A percentile compares a stretch with the other conserved stretches of the same genome.
Evolutionary conservation across 2,888 invertebrate genomes (phyloP).

Genomic region (Drosophila monieri): DNA sequence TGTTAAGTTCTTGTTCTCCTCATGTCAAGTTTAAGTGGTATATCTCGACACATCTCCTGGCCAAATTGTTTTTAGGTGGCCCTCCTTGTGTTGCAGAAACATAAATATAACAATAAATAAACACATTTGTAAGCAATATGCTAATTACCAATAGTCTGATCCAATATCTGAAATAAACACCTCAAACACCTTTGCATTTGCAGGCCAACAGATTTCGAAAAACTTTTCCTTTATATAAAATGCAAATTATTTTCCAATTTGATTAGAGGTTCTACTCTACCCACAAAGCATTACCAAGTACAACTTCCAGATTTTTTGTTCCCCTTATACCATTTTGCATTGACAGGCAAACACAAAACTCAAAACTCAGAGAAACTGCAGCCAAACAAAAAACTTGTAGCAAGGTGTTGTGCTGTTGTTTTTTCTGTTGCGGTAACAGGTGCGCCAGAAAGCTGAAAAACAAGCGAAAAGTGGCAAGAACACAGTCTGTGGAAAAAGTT

Average conservation of each 20-base stretch:
- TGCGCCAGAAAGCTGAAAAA: conserved; percentile 49
- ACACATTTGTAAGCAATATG: not conserved
- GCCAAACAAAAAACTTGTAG: conserved; percentile 51
- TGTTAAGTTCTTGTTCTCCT: conserved; percentile 42
- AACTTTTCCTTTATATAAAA: conserved; percentile 60
- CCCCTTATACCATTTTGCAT: conserved; percentile 41
- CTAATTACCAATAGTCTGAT: not conserved
- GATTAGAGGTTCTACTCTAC: conserved; percentile 60
- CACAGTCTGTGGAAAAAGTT: conserved; percentile 64
- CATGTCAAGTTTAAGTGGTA: conserved; percentile 60
- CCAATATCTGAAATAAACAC: not conserved
- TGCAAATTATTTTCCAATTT: conserved; percentile 71
- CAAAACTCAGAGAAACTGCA: conserved; percentile 42
- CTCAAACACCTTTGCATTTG: not conserved
- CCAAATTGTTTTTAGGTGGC: conserved; percentile 3
- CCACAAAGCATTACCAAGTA: conserved; percentile 54
- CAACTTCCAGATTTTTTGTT: conserved; percentile 11
- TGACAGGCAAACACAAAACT: conserved; percentile 50
- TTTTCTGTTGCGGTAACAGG: conserved; percentile 52
- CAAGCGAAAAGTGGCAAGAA: conserved; percentile 30
- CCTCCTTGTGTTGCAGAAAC: conserved; percentile 2
- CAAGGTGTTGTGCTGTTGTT: conserved; percentile 51
- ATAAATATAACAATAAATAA: not conserved
- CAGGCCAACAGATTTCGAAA: conserved; percentile 36
- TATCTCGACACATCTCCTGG: conserved; percentile 29